Base-by-base conservation (phyloP, 1,140 invertebrate genomes). In the Coenobita brevimanus region DNA sequence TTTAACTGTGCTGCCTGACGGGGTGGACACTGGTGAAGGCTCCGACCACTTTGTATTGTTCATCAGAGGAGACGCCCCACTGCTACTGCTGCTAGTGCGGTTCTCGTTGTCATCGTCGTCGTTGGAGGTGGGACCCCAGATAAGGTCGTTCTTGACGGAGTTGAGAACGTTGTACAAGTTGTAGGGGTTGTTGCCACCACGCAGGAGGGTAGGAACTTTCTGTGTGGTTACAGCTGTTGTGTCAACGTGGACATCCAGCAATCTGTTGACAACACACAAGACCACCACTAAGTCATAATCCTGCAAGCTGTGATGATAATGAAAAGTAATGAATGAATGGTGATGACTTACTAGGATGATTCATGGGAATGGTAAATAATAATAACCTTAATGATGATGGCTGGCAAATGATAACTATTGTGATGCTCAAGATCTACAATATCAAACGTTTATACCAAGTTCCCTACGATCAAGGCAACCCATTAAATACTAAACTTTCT, bases 141-240 rank as follows among this genome's bases (percentile, higher is more conserved):
- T 86, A 15, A 86, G 84, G 84, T 86, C 84, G 75, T 86, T 86
- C 60, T 86, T 86, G 75, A 86, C 76, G 8, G 84, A 86, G 84
- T 86, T 86, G 75, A 86, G 84, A 8, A 80, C 75, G 8, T 57
- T 78, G 84, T 86, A 86, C 50, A 69, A 69, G 73, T 46, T 86
- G 84, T 86, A 86, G 30, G 84, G 84, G 41, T 86, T 79, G 75
- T 46, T 62, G 46, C 81, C 81, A 15, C 46, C 73, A 24, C 76
- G 75, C 84, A 86, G 41, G 24, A 86, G 60, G 4, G 17, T 33
- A 6, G 84, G 84, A 10, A 86, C 75, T 21, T 79, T 80, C 3
- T 62, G 30, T 36, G 75, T 30, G 27, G 30, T 50, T n/a, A n/a
- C n/a, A 73, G 30, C 69, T n/a, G 36, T 27, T 8, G 17, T 6